Base-by-base conservation (phyloP, 2,113 vertebrate species). In the Dolichotis patagonum region DNA sequence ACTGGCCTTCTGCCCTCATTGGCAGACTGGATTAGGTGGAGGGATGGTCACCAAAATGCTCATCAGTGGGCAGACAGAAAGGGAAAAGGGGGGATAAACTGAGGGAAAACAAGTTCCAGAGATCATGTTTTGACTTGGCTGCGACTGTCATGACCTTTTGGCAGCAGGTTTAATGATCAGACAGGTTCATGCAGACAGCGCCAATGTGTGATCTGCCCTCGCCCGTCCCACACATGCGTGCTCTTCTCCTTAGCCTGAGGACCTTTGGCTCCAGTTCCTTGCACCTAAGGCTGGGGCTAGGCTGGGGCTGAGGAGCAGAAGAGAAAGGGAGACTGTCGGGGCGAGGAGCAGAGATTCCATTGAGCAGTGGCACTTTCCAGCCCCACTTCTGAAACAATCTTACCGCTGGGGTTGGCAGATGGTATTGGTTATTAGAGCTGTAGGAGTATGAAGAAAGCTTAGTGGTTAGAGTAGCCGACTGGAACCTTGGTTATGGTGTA, bases 141-240 rank as follows among this genome's bases (percentile, higher is more conserved):
- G 91, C 46, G 38, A 13, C 69, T 30, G 17, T 28, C 11, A 10
- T 41, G 78, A 94, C 73, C 67, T 83, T 81, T 62, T 73, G 90
- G 90, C 94, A 92, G 92, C 85, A 77, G 56, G 58, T 96, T 97
- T 98, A 95, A 97, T 97, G 67, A 24, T 49, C 43, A 92, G 91
- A 93, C 84, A 71, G 67, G 89, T 78, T 94, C 92, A 85, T 90
- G 95, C 75, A 85, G 77, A 93, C 54, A 49, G 49, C 8, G 41
- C 67, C 80, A 32, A 20, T 0, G 32, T 35, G 65, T 16, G 19
- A 28, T 41, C 46, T 73, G n/a, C 16, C 56, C 49, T 49, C n/a
- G 56, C 69, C 24, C 32, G 8, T 11, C 35, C 38, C 38, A 43
- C 11, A 3, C 49, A n/a, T 4, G 28, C 38, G 54, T 5, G 38